These are phyloP conservation scores for Callyntrura guangdongensis DNA, from an alignment of 2,888 invertebrate species.

Conservation along the genomic window DNA sequence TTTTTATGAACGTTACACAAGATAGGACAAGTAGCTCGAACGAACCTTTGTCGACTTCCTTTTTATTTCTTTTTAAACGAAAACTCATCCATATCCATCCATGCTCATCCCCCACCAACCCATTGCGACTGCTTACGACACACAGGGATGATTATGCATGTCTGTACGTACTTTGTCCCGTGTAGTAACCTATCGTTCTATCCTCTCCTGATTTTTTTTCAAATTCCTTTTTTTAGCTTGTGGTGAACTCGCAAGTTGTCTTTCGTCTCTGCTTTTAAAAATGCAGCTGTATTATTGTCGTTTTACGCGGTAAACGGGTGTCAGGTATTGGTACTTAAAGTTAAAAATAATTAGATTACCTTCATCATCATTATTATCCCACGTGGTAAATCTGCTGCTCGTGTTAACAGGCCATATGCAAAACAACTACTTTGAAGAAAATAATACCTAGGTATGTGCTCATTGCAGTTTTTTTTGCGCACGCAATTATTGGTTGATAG, in stretches of 20 bases:
- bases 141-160: no score
- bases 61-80: neutral
- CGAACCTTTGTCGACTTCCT: conserved; percentile 51
- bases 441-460: no score
- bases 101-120: conserved; percentile 18
- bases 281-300: conserved; percentile 8
- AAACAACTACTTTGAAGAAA: neutral
- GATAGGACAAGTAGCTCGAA: conserved; percentile 71
- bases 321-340: neutral
- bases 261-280: neutral
- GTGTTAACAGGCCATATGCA: neutral
- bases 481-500: no score
- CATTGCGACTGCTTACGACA: neutral
- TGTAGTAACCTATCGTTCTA: neutral
- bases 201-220: conserved; percentile 16
- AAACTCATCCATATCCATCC: conserved; percentile 24
- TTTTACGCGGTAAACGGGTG: conserved; percentile 41
- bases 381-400: neutral
- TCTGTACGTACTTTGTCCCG: neutral
- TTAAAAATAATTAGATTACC: conserved; percentile 41
- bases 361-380: conserved; percentile 37
- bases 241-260: neutral
- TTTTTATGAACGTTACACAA: conserved; percentile 62
- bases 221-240: neutral
- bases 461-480: neutral